Base-by-base conservation (phyloP, 2,797 vertebrate species). In the Trachurus trachurus region DNA sequence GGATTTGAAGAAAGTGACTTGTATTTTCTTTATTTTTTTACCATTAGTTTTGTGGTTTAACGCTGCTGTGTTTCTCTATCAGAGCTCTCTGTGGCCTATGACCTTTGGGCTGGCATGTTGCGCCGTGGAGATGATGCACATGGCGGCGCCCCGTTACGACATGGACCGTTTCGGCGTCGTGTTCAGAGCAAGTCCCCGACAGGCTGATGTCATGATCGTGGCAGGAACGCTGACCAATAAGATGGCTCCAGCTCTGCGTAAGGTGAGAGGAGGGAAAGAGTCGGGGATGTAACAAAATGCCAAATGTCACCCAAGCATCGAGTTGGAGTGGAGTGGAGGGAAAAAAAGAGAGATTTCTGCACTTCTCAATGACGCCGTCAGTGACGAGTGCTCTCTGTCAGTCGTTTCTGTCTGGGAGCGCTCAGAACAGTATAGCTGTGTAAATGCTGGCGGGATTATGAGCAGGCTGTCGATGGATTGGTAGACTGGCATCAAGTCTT, bases 71-170 rank as follows among this genome's bases (percentile, higher is more conserved):
- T 16, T 68, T 2, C 17, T 10, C n/a, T 44, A 16, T 22, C 93
- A 99, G 98, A 98, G 97, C 90, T 99, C 98, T 8, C 66, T 99
- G 83, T 99, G 98, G 98, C 98, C 98, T 0, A 99, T 99, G 98
- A 99, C 98, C 9, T 99, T 99, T 0, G 98, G 98, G 47, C 77
- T 99, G 92, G 98, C 98, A 0, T 99, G 98, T 90, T 99, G 98
- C 0, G 98, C 98, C 0, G 97, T 99, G 80, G 98, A 99, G 91
- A 99, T 99, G 98, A 99, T 99, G 98, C 98, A 99, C 91, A 98
- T 99, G 97, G 98, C 97, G 0, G 97, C 98, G 0, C 97, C 97
- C 0, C 97, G 97, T 66, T 99, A 99, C 0, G 98, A 99, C 93
- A 99, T 99, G 98, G 98, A 99, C 73, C 96, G 98, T 4, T 99